These are phyloP conservation scores for Trinectes maculatus DNA, from an alignment of 2,113 vertebrate genomes.

Conservation along the genomic window DNA sequence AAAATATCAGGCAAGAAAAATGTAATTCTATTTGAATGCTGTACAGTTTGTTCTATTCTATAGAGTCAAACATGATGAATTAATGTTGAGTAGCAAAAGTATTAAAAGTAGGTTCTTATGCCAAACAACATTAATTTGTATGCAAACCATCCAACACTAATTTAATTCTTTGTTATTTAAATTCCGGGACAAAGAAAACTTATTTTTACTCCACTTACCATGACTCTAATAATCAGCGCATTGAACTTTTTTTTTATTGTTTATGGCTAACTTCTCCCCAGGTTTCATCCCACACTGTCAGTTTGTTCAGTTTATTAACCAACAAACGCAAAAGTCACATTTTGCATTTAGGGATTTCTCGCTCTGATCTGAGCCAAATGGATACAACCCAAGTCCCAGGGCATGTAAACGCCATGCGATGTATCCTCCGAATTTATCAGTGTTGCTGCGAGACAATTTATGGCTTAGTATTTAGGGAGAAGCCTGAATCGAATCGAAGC, in stretches of 20 bases:
- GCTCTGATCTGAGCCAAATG: constrained; percentile 45
- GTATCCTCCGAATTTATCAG: constrained; percentile 52
- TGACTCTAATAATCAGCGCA: background rate
- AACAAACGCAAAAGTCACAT: constrained; percentile 27
- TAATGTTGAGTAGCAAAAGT: constrained; percentile 5
- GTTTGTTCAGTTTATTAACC: background rate
- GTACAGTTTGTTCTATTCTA: too few species aligned
- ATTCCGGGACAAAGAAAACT: background rate
- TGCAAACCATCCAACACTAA: constrained; percentile 18
- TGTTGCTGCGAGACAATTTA: constrained; percentile 62
- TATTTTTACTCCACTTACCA: background rate
- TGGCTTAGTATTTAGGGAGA: constrained; percentile 63
- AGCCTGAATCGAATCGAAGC: constrained; percentile 61
- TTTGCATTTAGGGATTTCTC: constrained; percentile 50
- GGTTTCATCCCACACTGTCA: constrained; percentile 8
- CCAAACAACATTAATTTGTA: background rate
- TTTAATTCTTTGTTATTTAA: constrained; percentile 22
- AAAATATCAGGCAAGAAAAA: too few species aligned
- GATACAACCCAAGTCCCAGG: constrained; percentile 54
- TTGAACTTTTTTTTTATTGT: background rate
- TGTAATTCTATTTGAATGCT: too few species aligned
- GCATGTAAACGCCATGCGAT: constrained; percentile 39
- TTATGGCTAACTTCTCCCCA: background rate
- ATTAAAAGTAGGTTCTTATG: constrained; percentile 10
- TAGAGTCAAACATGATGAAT: background rate